Conservation (phyloP, 1,140 invertebrate species). For the Lepidurus arcticus region DNA sequence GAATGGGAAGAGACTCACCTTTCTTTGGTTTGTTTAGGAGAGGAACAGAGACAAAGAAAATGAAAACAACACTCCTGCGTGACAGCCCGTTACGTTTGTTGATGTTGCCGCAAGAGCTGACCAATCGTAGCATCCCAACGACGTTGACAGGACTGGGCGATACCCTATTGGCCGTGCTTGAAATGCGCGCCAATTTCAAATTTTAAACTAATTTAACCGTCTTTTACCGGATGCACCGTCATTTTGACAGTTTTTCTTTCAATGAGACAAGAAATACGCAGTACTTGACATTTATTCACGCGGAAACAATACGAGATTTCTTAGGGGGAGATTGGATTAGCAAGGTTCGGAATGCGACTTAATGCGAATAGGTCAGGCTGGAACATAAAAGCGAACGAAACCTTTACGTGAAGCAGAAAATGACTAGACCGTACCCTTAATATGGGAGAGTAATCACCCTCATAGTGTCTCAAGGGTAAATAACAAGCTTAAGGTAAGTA, state of each 20-base stretch:
- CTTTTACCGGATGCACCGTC: no score
- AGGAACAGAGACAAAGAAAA: background rate
- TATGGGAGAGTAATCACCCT: background rate
- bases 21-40: constrained; percentile 1
- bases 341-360: background rate
- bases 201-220: background rate
- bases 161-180: background rate
- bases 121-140: background rate
- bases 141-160: background rate
- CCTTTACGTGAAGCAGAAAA: background rate
- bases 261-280: background rate
- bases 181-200: background rate
- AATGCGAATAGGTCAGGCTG: background rate
- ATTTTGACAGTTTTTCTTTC: no score
- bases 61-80: background rate
- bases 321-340: background rate
- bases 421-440: background rate
- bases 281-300: background rate
- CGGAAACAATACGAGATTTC: background rate
- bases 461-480: background rate
- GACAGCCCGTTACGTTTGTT: background rate
- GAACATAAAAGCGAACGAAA: background rate
- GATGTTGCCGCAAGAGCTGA: background rate
- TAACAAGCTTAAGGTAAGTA: background rate
- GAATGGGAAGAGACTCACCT: background rate